Evolutionary conservation across 2,888 invertebrate species (phyloP), one percentile per base, ranked within the genome.

Genomic region (Dermolepida albohirtum): DNA sequence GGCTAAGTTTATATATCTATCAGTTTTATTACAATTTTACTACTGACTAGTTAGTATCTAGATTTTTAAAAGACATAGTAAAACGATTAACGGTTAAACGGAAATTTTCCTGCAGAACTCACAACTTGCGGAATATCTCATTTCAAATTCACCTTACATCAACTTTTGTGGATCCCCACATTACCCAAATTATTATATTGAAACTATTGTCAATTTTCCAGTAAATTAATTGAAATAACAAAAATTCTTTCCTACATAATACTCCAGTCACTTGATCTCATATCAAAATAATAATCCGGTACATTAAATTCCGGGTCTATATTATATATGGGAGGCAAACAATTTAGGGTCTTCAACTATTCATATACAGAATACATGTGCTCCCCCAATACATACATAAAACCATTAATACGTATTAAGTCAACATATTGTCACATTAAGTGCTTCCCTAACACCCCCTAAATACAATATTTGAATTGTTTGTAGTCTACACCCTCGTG

Each of bases 321-420:
- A 14, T 17, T n/a, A 8, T 2, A 22, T 22, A 22, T 22, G 22
- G 41, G 5, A 17, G 17, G n/a, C 12, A 54, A 10, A 52, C 7
- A 34, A 27, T 59, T 59, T 44, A 59, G 44, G 44, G 59, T 16
- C 14, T 34, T 34, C 34, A 34, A 10, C 34, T 34, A 34, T 7
- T 34, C 34, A 10, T 34, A 34, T 34, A 34, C 10, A 7, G 34
- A 16, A 16, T 40, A 14, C 17, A 54, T 40, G 27, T 40, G 11
- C 51, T 52, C 67, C 43, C 70, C 54, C 69, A 70, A 73, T 67
- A 72, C 44, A 17, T 52, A 73, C 67, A 76, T 73, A 59, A 68
- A 69, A 76, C 78, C 81, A 82, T 82, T 81, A 81, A 82, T 82
- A 81, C 81, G 77, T 78, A 81, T 82, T 82, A 82, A 78, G 79